Base-by-base conservation (phyloP, 1,140 invertebrate species). In the Drosophila malerkotliana region DNA sequence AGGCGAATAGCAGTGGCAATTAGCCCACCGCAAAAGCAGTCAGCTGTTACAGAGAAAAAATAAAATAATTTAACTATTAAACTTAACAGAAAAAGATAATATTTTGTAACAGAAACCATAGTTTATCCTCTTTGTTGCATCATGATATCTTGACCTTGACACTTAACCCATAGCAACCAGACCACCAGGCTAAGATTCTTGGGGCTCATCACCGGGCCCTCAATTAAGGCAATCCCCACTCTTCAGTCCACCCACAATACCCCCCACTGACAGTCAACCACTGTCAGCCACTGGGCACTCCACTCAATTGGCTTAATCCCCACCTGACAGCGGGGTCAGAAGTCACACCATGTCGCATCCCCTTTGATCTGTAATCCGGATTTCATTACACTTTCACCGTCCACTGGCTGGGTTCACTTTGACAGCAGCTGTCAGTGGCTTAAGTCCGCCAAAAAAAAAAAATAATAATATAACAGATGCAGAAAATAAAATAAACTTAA, bases 361-460 rank as follows among this genome's bases (percentile, higher is more conserved):
- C 14, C 32, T 63, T 67, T 67, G 61, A 60, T 56, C 74, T 67
- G 49, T 85, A 64, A 77, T 77, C 80, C 80, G 67, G 68, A 80
- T 71, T 73, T 76, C 77, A 85, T 85, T 85, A 85, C 77, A 69
- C 47, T 85, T 74, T 78, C 45, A 78, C 53, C 59, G 71, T 41
- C 28, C 63, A 76, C 52, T 52, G 28, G 5, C 7, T 18, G 62
- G 21, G 48, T 54, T 39, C 63, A 56, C 62, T 79, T 69, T 78
- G 67, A 78, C 67, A 72, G 68, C 59, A n/a, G 59, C 71, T 58
- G 56, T 74, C 59, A 49, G 21, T 63, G 73, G 32, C 34, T 59
- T 63, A 60, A 56, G 44, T 60, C 44, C 24, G 37, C 44, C 34
- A n/a, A 24, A 48, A 49, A 57, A 62, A 44, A 44, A 18, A 44